Evolutionary conservation across 2,113 vertebrate genomes (phyloP).

Genomic region (Eurypyga helias): DNA sequence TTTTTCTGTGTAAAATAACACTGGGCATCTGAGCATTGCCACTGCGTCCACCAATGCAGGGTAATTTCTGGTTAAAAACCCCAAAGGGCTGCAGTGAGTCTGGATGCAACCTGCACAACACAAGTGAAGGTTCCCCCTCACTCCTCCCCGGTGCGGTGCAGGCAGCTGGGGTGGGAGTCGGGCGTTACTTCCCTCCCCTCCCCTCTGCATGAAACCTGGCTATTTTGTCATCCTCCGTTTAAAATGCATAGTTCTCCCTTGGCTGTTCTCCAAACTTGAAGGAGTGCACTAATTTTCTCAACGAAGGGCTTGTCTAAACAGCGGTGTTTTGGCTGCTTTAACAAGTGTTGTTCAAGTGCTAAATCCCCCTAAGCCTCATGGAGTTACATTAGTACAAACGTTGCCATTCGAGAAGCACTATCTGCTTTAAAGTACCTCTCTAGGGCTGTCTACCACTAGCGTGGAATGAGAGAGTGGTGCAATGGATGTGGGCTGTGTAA

Average conservation of each 20-base stretch:
- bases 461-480: neutral
- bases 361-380: neutral
- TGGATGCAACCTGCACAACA: neutral
- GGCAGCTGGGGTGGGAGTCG: neutral
- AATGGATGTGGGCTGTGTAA: neutral
- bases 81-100: neutral
- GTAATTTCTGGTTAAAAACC: neutral
- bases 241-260: neutral
- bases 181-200: neutral
- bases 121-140: neutral
- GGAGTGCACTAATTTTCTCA: neutral
- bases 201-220: neutral
- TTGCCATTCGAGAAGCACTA: neutral
- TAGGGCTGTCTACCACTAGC: neutral
- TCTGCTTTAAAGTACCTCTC: neutral
- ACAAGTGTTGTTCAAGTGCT: neutral
- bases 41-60: rapidly evolving
- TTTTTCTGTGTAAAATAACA: neutral
- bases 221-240: neutral
- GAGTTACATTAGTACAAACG: neutral
- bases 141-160: rapidly evolving
- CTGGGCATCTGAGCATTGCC: rapidly evolving
- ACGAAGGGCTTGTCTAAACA: slow-evolving; percentile 37
- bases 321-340: neutral
- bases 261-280: neutral